These are phyloP conservation scores for Hydraecia micacea DNA, from an alignment of 2,888 invertebrate genomes.

Conservation along the genomic window DNA sequence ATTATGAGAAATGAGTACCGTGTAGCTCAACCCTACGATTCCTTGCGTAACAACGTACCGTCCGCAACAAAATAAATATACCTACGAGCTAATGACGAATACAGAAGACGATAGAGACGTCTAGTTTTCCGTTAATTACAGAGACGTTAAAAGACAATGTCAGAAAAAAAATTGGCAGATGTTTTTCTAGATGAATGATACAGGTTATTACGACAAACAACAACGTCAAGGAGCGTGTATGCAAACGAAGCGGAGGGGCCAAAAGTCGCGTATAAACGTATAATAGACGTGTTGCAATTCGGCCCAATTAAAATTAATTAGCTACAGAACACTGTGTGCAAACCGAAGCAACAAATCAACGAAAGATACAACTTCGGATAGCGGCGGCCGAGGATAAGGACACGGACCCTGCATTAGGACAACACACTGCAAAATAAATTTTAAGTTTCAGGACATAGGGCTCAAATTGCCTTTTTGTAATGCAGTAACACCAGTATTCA, in stretches of 20 bases:
- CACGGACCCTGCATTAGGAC: conserved; percentile 69
- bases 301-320: conserved; percentile 89
- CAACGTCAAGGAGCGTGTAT: conserved; percentile 52
- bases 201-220: conserved; percentile 43
- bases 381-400: conserved; percentile 80
- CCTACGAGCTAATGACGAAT: conserved; percentile 8
- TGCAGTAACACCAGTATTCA: conserved; percentile 20
- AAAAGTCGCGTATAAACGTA: conserved; percentile 72
- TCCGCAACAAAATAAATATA: conserved; percentile 34
- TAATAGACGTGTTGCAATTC: conserved; percentile 80
- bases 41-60: conserved; percentile 28
- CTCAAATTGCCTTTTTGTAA: conserved; percentile 59
- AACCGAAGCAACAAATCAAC: conserved; percentile 87
- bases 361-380: conserved; percentile 84
- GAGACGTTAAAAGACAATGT: conserved; percentile 15
- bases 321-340: conserved; percentile 85
- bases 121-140: conserved; percentile 28
- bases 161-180: conserved; percentile 48
- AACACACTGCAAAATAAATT: conserved; percentile 69
- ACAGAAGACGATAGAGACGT: conserved; percentile 22
- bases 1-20: conserved; percentile 12
- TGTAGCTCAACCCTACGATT: conserved; percentile 21
- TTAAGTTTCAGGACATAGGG: conserved; percentile 68
- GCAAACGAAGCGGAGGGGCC: conserved; percentile 70
- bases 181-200: conserved; percentile 54